Percentiles rank a stretch among this genome's conserved stretches.
Evolutionary conservation across 1,140 invertebrate genomes (phyloP).

Genomic region (Lepidurus arcticus): DNA sequence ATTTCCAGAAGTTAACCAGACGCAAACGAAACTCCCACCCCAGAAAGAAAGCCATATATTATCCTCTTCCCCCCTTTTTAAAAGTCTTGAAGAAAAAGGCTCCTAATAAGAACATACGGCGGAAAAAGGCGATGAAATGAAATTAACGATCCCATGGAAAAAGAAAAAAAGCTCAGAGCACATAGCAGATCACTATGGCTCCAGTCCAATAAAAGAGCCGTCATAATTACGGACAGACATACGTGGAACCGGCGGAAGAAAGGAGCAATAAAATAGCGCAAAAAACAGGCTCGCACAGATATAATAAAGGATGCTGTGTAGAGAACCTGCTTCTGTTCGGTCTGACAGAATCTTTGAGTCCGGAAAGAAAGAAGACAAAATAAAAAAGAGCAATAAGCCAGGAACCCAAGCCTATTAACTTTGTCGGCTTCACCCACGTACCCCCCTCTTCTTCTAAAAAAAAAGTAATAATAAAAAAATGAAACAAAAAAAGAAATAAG

Average conservation of each 20-base stretch:
- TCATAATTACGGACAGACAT: conserved; percentile 19
- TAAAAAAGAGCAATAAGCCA: conserved; percentile 10
- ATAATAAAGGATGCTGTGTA: conserved; percentile 16
- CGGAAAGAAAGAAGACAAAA: neutral
- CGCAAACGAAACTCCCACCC: neutral
- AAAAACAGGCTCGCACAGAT: neutral
- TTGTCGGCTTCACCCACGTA: neutral
- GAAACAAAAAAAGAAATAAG: neutral
- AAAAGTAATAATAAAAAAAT: neutral
- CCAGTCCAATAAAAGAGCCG: conserved; percentile 21
- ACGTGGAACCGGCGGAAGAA: conserved; percentile 13
- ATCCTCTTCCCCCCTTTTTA: neutral
- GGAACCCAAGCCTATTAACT: conserved; percentile 14
- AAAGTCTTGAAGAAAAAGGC: neutral
- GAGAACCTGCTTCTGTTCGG: neutral
- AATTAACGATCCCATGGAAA: neutral
- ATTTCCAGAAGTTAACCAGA: neutral
- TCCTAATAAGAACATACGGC: neutral
- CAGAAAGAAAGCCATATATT: neutral
- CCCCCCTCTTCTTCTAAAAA: too few relatives aligned
- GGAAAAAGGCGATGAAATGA: conserved; percentile 19
- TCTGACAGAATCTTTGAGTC: conserved; percentile 19
- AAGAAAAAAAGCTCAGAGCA: conserved; percentile 13
- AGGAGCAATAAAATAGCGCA: conserved; percentile 10
- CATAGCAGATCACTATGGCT: conserved; percentile 4